A percentile compares a stretch with the other conserved stretches of the same genome.
phyloP scores from a whole-genome alignment of 2,797 vertebrate species.

The Jordanella pulchra region DNA sequence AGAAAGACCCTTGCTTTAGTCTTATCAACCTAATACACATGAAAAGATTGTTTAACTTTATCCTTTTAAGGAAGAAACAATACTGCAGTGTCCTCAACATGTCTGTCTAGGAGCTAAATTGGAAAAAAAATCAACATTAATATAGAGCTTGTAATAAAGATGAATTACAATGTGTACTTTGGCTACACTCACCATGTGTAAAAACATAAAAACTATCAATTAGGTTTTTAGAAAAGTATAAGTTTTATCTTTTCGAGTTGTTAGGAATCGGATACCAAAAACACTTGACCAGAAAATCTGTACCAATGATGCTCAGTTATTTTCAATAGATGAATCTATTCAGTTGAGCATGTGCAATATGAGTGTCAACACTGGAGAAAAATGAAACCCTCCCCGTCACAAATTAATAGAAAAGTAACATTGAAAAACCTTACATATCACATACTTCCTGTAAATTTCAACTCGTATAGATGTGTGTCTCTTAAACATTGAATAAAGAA shows the following conservation, averaged over 20 bases:
- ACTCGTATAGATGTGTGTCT: too few relatives aligned
- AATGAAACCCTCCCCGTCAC: too few relatives aligned
- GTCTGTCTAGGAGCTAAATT: not conserved
- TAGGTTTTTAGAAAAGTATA: not conserved
- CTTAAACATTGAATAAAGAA: too few relatives aligned
- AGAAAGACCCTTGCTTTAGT: not conserved
- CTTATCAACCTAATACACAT: not conserved
- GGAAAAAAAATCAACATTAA: not conserved
- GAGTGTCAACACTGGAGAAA: too few relatives aligned
- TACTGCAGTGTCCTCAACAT: not conserved
- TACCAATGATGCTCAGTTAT: not conserved
- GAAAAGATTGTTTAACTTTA: not conserved
- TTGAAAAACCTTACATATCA: too few relatives aligned
- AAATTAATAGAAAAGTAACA: too few relatives aligned
- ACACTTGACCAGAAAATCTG: not conserved
- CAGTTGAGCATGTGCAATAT: too few relatives aligned
- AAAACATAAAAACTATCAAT: not conserved
- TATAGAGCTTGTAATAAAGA: not conserved
- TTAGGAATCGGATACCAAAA: not conserved
- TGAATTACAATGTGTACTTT: not conserved
- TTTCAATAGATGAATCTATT: too few relatives aligned
- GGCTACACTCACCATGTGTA: not conserved
- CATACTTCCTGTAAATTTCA: too few relatives aligned
- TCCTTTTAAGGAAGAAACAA: not conserved
- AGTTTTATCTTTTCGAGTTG: not conserved